Percentiles rank a stretch among this genome's conserved stretches.
Conservation (phyloP, 2,888 invertebrate species). For the Tethea ocularis region DNA sequence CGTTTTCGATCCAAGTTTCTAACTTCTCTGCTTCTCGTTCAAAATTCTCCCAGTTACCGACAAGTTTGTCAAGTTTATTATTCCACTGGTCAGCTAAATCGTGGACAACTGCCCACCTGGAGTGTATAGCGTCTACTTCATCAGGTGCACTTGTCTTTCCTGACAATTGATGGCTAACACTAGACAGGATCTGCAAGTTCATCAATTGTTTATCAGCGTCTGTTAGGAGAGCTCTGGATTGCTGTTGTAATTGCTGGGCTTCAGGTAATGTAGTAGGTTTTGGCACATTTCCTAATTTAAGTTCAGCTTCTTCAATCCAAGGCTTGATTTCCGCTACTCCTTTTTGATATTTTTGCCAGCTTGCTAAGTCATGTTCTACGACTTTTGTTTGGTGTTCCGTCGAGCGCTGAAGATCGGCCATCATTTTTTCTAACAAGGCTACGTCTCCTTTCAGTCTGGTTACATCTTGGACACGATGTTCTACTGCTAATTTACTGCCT, state of each 20-base stretch:
- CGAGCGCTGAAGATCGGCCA: constrained; percentile 89
- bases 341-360: constrained; percentile 93
- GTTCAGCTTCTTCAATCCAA: constrained; percentile 94
- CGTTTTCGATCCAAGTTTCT: constrained; percentile 89
- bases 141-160: constrained; percentile 91
- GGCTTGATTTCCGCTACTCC: constrained; percentile 92
- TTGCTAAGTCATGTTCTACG: constrained; percentile 90
- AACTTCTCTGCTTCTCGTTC: constrained; percentile 90
- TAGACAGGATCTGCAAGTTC: constrained; percentile 89
- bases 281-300: constrained; percentile 88
- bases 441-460: constrained; percentile 90
- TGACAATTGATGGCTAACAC: constrained; percentile 89
- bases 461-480: constrained; percentile 88
- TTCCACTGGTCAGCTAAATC: constrained; percentile 91
- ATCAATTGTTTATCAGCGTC: constrained; percentile 91
- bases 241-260: constrained; percentile 90
- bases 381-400: constrained; percentile 90
- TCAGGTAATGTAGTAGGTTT: constrained; percentile 92
- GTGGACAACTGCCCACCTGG: constrained; percentile 93
- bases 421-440: constrained; percentile 88
- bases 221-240: constrained; percentile 88
- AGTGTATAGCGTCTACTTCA: constrained; percentile 92
- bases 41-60: constrained; percentile 91
- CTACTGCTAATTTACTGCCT: constrained; percentile 88
- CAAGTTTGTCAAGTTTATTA: constrained; percentile 90